Evolutionary conservation across 2,113 vertebrate genomes (phyloP).

Genomic region (Alligator mississippiensis): DNA sequence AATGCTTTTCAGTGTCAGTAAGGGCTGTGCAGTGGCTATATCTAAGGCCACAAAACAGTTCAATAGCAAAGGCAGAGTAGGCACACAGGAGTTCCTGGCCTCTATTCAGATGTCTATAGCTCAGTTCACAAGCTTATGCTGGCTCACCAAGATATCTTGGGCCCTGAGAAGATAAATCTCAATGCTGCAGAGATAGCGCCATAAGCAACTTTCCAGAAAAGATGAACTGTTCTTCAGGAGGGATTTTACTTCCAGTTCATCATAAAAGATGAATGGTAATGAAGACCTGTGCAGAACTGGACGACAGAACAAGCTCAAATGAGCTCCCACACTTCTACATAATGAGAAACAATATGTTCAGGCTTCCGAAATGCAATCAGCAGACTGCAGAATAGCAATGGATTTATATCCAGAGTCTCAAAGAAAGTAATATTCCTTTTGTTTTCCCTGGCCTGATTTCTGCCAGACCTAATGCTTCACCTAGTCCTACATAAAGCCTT

Average conservation of each 20-base stretch:
- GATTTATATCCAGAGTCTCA: slow-evolving; percentile 3
- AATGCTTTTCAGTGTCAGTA: background rate
- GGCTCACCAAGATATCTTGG: background rate
- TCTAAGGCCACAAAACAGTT: background rate
- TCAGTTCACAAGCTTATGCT: background rate
- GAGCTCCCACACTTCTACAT: background rate
- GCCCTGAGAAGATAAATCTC: slow-evolving; percentile 36
- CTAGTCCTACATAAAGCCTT: background rate
- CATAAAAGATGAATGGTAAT: slow-evolving; percentile 32
- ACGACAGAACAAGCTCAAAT: background rate
- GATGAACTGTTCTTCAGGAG: background rate
- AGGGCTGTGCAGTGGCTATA: background rate
- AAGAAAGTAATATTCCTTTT: slow-evolving; percentile 4
- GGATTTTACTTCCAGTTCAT: slow-evolving; percentile 30
- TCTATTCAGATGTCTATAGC: background rate
- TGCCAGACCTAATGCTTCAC: background rate
- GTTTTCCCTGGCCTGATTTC: background rate
- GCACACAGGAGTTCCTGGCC: slow-evolving; percentile 4
- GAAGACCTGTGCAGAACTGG: background rate
- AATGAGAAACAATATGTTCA: slow-evolving; percentile 38
- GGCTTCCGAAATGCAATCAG: slow-evolving; percentile 52
- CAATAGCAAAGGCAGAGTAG: background rate
- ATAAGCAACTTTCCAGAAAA: slow-evolving; percentile 65
- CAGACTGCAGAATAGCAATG: slow-evolving; percentile 42
- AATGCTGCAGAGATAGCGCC: slow-evolving; percentile 11